Conservation (phyloP, 2,113 vertebrate species). For the Hyla sarda region DNA sequence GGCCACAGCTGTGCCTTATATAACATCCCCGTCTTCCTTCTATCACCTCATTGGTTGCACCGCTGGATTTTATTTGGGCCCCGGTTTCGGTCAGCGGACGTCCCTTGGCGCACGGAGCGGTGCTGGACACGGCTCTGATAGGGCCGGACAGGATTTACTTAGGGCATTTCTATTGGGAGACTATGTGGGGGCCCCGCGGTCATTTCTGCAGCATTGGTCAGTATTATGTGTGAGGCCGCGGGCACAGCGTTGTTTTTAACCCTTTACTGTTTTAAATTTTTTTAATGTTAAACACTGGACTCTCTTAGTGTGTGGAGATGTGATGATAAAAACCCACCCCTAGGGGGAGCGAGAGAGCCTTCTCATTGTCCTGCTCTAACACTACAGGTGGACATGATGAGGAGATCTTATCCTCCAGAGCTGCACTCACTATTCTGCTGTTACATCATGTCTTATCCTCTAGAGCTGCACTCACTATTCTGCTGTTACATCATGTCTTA, state of each 20-base stretch:
- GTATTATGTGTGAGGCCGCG: neutral
- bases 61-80: no score
- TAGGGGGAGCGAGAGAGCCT: neutral
- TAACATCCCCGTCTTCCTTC: neutral
- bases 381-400: no score
- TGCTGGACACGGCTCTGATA: neutral
- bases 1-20: neutral
- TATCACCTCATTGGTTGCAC: neutral
- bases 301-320: no score
- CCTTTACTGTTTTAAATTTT: neutral
- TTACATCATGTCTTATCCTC: neutral
- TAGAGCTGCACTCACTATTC: neutral
- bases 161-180: neutral
- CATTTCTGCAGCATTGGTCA: neutral
- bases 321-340: no score
- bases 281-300: neutral
- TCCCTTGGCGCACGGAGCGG: neutral
- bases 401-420: neutral
- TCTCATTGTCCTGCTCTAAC: no score
- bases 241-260: neutral
- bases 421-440: neutral
- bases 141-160: neutral
- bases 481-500: no score
- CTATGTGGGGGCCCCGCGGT: neutral
- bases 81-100: neutral